Evolutionary conservation across 2,113 vertebrate genomes (phyloP).

Genomic region (Tetrao urogallus): DNA sequence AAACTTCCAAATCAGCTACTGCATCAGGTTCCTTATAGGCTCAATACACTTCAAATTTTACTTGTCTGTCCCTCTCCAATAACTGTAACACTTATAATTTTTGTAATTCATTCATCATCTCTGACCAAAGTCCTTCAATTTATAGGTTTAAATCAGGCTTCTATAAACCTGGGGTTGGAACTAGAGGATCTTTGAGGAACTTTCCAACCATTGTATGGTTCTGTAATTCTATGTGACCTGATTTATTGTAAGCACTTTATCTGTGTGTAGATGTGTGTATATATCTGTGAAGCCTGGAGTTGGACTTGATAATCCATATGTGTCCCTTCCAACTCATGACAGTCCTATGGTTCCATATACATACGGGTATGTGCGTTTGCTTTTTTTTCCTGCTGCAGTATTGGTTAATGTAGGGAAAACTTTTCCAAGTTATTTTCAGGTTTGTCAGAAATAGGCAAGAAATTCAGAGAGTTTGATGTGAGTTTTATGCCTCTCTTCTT

Average conservation of each 20-base stretch:
- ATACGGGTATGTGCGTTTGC: not conserved
- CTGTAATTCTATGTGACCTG: not conserved
- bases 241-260: not conserved
- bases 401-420: not conserved
- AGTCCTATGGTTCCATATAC: not conserved
- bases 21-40: not conserved
- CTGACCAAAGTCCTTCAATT: not conserved
- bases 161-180: not conserved
- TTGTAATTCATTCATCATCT: not conserved
- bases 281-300: too few species aligned
- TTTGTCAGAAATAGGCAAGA: slow-evolving; percentile 1
- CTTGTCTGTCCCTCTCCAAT: not conserved
- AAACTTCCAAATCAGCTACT: not conserved
- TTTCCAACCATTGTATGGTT: too few species aligned
- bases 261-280: not conserved
- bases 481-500: slow-evolving; percentile 16
- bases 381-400: not conserved
- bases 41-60: not conserved
- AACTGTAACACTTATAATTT: not conserved
- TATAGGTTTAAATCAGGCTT: not conserved
- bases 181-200: too few species aligned
- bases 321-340: too few species aligned
- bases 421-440: not conserved
- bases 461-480: not conserved
- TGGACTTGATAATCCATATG: too few species aligned